Conservation (phyloP, 2,113 vertebrate genomes). For the Struthio camelus region DNA sequence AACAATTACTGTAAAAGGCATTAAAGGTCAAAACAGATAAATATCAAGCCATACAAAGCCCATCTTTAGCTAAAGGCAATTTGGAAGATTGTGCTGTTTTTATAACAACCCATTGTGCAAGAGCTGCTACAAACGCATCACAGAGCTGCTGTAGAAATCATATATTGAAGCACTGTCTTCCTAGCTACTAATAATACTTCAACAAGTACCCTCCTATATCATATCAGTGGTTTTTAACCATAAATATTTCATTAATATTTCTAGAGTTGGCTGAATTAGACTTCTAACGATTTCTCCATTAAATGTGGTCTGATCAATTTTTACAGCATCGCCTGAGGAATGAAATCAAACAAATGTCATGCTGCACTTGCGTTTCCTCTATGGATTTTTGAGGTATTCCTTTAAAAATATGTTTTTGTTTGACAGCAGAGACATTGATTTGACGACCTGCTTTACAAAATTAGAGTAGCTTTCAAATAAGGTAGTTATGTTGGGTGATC, state of each 20-base stretch:
- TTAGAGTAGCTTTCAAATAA: conserved; percentile 46
- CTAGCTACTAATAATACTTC: conserved; percentile 46
- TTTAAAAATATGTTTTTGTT: conserved; percentile 56
- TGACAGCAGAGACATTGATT: conserved; percentile 43
- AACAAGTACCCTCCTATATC: conserved; percentile 43
- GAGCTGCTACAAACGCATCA: conserved; percentile 17
- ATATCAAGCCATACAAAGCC: conserved; percentile 58
- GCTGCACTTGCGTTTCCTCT: conserved; percentile 18
- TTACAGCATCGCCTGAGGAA: conserved; percentile 36
- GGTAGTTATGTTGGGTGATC: conserved; percentile 23
- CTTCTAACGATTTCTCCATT: conserved; percentile 69
- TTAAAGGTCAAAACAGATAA: conserved; percentile 67
- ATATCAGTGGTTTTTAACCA: conserved; percentile 49
- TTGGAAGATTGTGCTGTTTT: conserved; percentile 14
- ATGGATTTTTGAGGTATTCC: conserved; percentile 51
- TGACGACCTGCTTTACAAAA: conserved; percentile 63
- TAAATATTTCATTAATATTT: conserved; percentile 55
- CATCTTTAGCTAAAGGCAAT: conserved; percentile 33
- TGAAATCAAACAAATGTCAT: conserved; percentile 36
- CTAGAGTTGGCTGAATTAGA: conserved; percentile 54
- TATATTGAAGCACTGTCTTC: not conserved
- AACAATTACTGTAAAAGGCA: conserved; percentile 55
- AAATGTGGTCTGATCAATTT: conserved; percentile 68
- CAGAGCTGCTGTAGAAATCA: not conserved
- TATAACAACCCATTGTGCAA: conserved; percentile 7